phyloP scores from a whole-genome alignment of 2,888 invertebrate species.

The Zhuqinia jingwanae region DNA sequence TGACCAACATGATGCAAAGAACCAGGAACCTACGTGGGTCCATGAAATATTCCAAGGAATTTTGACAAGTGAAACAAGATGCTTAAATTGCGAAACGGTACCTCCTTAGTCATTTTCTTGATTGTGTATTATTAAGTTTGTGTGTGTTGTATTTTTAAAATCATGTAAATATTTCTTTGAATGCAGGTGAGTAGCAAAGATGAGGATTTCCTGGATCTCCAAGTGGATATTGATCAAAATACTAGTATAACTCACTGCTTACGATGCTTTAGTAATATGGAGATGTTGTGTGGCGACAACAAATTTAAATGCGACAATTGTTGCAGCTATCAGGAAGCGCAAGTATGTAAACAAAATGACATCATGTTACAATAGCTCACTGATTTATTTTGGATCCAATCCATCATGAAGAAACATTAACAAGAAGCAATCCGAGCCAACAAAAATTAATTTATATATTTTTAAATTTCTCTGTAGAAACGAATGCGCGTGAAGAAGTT shows the following conservation, averaged over 20 bases:
- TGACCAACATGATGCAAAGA: conserved; percentile 72
- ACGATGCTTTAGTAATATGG: conserved; percentile 98
- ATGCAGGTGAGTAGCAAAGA: conserved; percentile 94
- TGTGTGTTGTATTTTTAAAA: too few species aligned
- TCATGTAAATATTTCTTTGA: background rate
- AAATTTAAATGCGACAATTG: conserved; percentile 99
- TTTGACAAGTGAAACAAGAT: conserved; percentile 98
- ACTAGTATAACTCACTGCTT: conserved; percentile 99
- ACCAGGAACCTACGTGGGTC: conserved; percentile 97
- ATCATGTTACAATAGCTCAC: too few species aligned
- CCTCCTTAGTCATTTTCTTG: conserved; percentile 78
- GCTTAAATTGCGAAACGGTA: conserved; percentile 99
- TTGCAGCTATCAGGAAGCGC: conserved; percentile 99
- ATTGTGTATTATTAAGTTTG: background rate
- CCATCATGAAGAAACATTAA: too few species aligned
- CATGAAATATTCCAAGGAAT: conserved; percentile 99
- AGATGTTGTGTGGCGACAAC: conserved; percentile 99
- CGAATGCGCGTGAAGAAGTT: conserved; percentile 99
- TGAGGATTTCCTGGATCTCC: conserved; percentile 99
- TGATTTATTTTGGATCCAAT: too few species aligned
- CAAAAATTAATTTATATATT: too few species aligned
- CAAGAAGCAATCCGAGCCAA: too few species aligned
- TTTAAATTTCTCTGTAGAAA: conserved; percentile 83
- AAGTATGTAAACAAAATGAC: conserved; percentile 83
- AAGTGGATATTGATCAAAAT: conserved; percentile 99